A percentile compares a stretch with the other conserved stretches of the same genome.
phyloP scores from a whole-genome alignment of 2,797 vertebrate species.

The Acestrorhynchus altus region DNA sequence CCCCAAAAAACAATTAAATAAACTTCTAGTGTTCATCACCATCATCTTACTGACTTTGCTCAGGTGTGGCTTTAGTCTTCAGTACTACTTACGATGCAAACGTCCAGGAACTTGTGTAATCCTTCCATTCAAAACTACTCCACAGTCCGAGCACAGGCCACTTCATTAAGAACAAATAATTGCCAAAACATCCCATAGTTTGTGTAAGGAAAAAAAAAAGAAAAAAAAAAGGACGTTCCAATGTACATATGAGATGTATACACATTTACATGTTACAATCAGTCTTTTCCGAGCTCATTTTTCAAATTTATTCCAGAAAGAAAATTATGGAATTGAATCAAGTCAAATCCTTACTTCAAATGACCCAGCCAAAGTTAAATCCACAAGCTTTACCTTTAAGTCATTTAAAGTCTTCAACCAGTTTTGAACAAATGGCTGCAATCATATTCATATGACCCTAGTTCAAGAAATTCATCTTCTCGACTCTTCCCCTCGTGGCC shows the following conservation, averaged over 20 bases:
- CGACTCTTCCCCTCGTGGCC: slow-evolving; percentile 46
- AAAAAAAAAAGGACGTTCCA: not conserved
- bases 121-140: not conserved
- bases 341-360: slow-evolving; percentile 10
- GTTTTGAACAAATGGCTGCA: slow-evolving; percentile 29
- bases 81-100: not conserved
- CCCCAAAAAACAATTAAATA: not conserved
- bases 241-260: slow-evolving; percentile 53
- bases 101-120: not conserved
- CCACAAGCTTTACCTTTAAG: slow-evolving; percentile 2
- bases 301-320: slow-evolving; percentile 8
- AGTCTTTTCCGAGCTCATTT: slow-evolving; percentile 24
- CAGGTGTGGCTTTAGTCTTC: not conserved
- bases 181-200: not conserved
- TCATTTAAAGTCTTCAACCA: slow-evolving; percentile 25
- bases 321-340: slow-evolving; percentile 16
- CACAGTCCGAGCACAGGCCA: slow-evolving; percentile 1
- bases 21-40: not conserved
- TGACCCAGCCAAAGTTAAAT: slow-evolving; percentile 3
- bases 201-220: not conserved
- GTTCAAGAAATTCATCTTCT: slow-evolving; percentile 18
- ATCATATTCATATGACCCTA: slow-evolving; percentile 25
- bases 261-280: slow-evolving; percentile 39
- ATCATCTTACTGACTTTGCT: not conserved
- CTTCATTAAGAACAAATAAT: slow-evolving; percentile 13